Evolutionary conservation across 2,797 vertebrate species (phyloP), one percentile per base, ranked within the genome.

Genomic region (Spinibarbus caldwelli): DNA sequence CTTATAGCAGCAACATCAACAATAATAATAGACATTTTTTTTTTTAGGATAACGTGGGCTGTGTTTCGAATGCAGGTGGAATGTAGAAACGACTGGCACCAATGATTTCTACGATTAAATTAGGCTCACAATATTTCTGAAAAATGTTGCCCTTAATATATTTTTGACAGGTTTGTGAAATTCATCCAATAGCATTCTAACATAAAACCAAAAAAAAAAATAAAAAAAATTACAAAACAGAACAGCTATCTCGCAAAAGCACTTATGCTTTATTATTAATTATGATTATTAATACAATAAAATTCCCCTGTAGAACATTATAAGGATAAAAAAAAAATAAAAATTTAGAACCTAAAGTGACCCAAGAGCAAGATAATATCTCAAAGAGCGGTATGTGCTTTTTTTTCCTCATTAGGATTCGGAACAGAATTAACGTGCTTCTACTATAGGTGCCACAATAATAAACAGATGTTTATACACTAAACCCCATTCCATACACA

Each of bases 381-480:
- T n/a, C n/a, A n/a, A n/a, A n/a, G n/a, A n/a, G n/a, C n/a, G n/a
- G n/a, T n/a, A n/a, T n/a, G n/a, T n/a, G n/a, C n/a, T n/a, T 47
- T 47, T 49, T 19, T 49, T 26, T 59, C 1, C 8, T 49, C 8
- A 6, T 10, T 3, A 12, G 17, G 9, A 31, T 49, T 75, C 23
- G 17, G 29, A 52, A 75, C 29, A 36, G 9, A 75, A 23, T 52
- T 75, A 36, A 26, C 12, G 1, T 45, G n/a, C 7, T 36, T 71
- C 54, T 36, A 45, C 38, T 31, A 70, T n/a, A n/a, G n/a, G 70
- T 79, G 45, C 43, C 36, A 72, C 71, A 88, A 84, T 80, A 86
- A 84, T 84, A 86, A 86, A 86, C 43, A 80, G 29, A 81, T 88
- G 81, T 84, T 80, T 83, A 83, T 80, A 75, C 57, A 72, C 15